Percentiles rank a stretch among this genome's conserved stretches.
Evolutionary conservation across 30 jellyfish, hydroid and myxozoan genomes (phyloP).

Genomic region (Cassiopea xamachana): DNA sequence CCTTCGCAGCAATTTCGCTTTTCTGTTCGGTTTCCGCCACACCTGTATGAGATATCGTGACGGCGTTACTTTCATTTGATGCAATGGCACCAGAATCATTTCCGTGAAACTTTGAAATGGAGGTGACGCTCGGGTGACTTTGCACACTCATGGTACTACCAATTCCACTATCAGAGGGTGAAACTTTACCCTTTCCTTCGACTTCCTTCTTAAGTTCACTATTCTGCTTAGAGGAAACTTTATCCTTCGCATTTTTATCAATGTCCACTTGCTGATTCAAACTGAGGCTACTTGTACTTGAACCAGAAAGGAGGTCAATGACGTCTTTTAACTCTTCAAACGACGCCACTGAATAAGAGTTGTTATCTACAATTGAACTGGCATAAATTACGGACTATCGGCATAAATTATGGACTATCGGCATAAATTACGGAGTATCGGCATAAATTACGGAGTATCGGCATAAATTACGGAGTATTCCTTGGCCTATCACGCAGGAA

Average conservation of each 20-base stretch:
- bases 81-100: not conserved
- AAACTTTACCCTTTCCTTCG: slow-evolving; percentile 47
- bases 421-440: too few species aligned
- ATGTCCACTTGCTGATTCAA: slow-evolving; percentile 51
- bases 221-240: slow-evolving; percentile 35
- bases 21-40: not conserved
- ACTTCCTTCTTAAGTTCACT: slow-evolving; percentile 15
- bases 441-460: too few species aligned
- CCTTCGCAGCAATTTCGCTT: not conserved
- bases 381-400: too few species aligned
- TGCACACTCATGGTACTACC: slow-evolving; percentile 82
- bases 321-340: slow-evolving; percentile 98
- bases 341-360: slow-evolving; percentile 92
- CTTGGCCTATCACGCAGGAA: too few species aligned
- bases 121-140: slow-evolving; percentile 66
- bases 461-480: too few species aligned
- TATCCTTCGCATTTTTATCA: slow-evolving; percentile 22
- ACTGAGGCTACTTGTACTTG: slow-evolving; percentile 96
- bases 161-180: slow-evolving; percentile 84
- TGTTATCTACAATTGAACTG: slow-evolving; percentile 31
- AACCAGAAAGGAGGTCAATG: slow-evolving; percentile 91
- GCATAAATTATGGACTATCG: too few species aligned
- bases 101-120: slow-evolving; percentile 19
- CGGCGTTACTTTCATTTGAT: not conserved
- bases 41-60: slow-evolving; percentile 9